phyloP scores from a whole-genome alignment of 2,797 vertebrate genomes.

The Crenuchus spilurus region DNA sequence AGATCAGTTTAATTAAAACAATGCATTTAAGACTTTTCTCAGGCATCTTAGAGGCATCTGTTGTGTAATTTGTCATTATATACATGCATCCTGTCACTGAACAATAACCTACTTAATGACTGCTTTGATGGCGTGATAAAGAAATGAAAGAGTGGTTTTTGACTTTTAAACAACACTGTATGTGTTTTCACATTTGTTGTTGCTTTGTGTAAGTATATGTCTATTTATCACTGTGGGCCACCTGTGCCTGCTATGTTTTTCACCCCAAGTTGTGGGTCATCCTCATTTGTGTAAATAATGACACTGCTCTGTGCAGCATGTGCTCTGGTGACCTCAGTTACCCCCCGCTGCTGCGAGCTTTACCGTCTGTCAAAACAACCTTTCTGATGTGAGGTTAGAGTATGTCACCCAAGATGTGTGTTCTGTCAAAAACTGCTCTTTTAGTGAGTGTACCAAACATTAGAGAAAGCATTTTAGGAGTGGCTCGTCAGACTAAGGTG shows the following conservation, averaged over 20 bases:
- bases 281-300: conserved; percentile 47
- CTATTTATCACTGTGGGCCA: conserved; percentile 32
- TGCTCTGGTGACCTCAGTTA: conserved; percentile 26
- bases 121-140: no score
- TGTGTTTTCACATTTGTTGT: conserved; percentile 12
- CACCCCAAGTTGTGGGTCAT: conserved; percentile 30
- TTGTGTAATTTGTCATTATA: no score
- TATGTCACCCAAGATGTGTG: conserved; percentile 20
- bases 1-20: no score
- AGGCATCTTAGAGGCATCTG: no score
- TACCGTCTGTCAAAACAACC: conserved; percentile 29
- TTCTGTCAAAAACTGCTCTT: not conserved
- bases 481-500: no score
- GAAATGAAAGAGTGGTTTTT: not conserved
- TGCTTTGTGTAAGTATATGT: conserved; percentile 16
- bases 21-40: no score
- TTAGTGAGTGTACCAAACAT: not conserved
- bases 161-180: not conserved
- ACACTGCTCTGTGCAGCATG: conserved; percentile 29
- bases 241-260: conserved; percentile 33
- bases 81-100: no score
- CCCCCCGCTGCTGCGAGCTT: conserved; percentile 18
- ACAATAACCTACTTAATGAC: no score
- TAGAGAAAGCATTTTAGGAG: not conserved
- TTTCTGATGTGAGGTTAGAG: not conserved